phyloP scores from a whole-genome alignment of 2,113 vertebrate genomes.

The Ochotona curzoniae region DNA sequence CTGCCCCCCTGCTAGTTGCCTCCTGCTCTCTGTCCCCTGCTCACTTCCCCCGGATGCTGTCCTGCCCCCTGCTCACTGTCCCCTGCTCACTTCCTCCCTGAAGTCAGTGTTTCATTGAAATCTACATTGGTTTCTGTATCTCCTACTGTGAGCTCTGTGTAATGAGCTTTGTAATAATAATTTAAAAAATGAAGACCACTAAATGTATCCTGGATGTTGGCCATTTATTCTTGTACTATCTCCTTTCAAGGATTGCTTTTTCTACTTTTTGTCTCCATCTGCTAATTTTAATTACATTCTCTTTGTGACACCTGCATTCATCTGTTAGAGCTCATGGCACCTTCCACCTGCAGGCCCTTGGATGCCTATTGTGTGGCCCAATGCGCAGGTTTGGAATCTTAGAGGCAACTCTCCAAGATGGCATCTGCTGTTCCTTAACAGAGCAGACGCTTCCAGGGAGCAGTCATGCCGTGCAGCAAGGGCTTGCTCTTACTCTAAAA shows the following conservation, averaged over 20 bases:
- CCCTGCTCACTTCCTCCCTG: neutral
- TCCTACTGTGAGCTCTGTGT: neutral
- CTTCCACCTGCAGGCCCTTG: neutral
- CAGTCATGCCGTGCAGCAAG: neutral
- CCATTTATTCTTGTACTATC: neutral
- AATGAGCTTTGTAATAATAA: neutral
- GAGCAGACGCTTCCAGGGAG: neutral
- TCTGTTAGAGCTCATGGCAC: neutral
- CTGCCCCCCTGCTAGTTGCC: no score
- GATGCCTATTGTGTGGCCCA: neutral
- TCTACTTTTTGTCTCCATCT: neutral
- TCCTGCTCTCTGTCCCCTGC: no score
- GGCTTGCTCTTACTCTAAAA: neutral
- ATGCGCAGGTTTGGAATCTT: neutral
- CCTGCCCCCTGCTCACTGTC: no score
- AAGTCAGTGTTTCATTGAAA: neutral
- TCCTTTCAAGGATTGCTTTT: neutral
- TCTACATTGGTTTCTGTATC: neutral
- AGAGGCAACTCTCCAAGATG: neutral
- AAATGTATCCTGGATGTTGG: neutral
- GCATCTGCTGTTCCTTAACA: neutral
- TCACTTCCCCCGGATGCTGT: no score
- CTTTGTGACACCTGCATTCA: neutral
- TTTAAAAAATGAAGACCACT: neutral
- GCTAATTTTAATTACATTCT: neutral